These are phyloP conservation scores for Sympetrum striolatum DNA, from an alignment of 2,888 invertebrate genomes.

Conservation along the genomic window DNA sequence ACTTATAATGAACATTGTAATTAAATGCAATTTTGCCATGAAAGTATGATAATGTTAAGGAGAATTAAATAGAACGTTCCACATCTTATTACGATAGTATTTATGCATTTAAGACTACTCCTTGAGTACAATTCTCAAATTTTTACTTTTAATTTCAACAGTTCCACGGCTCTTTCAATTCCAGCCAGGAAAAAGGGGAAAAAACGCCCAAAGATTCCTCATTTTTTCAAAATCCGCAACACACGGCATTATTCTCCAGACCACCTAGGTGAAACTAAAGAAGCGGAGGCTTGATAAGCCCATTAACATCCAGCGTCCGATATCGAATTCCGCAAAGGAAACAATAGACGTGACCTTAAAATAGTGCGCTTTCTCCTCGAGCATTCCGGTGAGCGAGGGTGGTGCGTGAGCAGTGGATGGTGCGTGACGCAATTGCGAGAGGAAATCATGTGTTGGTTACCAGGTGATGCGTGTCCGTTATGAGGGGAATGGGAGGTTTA, in stretches of 20 bases:
- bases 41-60: too few species aligned
- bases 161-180: too few species aligned
- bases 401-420: neutral
- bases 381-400: neutral
- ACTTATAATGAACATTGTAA: too few species aligned
- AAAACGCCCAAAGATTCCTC: too few species aligned
- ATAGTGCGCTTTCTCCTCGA: neutral
- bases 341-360: neutral
- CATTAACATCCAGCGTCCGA: neutral
- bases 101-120: too few species aligned
- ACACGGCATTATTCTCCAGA: neutral
- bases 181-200: too few species aligned
- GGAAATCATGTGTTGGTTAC: slow-evolving; percentile 4
- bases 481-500: neutral
- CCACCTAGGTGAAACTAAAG: neutral
- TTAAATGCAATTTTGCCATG: too few species aligned
- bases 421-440: slow-evolving; percentile 21
- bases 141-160: too few species aligned
- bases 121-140: too few species aligned
- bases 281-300: neutral
- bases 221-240: too few species aligned
- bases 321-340: neutral
- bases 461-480: slow-evolving; percentile 37
- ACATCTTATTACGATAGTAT: too few species aligned
- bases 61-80: too few species aligned